Evolutionary conservation across 2,797 vertebrate species (phyloP).

Genomic region (Pseudomugil tenellus): DNA sequence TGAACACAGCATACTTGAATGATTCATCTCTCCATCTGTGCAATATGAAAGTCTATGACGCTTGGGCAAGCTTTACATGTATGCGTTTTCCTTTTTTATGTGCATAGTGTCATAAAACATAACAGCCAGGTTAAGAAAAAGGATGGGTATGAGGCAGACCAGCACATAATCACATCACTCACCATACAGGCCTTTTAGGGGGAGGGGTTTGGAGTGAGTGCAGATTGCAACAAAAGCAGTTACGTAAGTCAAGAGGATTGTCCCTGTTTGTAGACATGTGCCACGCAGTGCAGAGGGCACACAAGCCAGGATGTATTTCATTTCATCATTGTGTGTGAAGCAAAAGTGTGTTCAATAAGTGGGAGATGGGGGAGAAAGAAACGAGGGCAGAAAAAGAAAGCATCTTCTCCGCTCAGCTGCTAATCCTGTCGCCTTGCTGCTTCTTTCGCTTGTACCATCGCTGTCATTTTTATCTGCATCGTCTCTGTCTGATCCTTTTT

Average conservation of each 20-base stretch:
- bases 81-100: conserved; percentile 1
- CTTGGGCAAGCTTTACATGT: conserved; percentile 10
- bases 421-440: conserved; percentile 64
- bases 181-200: conserved; percentile 26
- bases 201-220: conserved; percentile 40
- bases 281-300: conserved; percentile 20
- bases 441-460: conserved; percentile 52
- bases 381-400: conserved; percentile 30
- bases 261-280: conserved; percentile 39
- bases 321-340: conserved; percentile 33
- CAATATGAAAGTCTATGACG: conserved; percentile 27
- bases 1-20: conserved; percentile 35
- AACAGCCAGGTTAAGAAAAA: conserved; percentile 25
- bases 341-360: conserved; percentile 24
- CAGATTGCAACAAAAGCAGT: conserved; percentile 55
- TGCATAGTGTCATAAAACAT: conserved; percentile 34
- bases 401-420: conserved; percentile 47
- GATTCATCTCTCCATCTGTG: conserved; percentile 63
- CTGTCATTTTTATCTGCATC: conserved; percentile 68
- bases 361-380: conserved; percentile 13
- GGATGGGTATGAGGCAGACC: conserved; percentile 26
- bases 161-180: conserved; percentile 50
- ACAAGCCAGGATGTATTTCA: conserved; percentile 26
- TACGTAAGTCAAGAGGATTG: conserved; percentile 71
- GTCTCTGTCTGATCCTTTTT: conserved; percentile 49